phyloP scores from a whole-genome alignment of 2,888 invertebrate genomes.

The Troides aeacus region DNA sequence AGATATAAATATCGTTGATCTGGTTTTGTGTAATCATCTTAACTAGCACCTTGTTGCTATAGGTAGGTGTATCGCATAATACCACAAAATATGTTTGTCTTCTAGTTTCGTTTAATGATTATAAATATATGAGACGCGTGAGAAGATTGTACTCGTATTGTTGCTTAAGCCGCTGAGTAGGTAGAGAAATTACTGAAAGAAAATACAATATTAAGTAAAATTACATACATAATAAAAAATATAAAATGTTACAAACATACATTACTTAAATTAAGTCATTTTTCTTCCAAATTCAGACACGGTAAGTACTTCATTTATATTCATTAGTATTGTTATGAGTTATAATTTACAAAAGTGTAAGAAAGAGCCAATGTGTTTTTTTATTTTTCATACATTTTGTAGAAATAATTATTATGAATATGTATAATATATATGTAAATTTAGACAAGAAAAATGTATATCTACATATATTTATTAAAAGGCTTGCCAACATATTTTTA shows the following conservation, averaged over 20 bases:
- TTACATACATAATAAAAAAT: background rate
- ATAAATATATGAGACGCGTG: too few relatives aligned
- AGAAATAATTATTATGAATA: background rate
- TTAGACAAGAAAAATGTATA: too few relatives aligned
- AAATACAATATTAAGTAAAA: background rate
- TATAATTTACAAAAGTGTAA: background rate
- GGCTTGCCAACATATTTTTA: too few relatives aligned
- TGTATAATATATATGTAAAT: too few relatives aligned
- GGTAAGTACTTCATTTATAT: slow-evolving; percentile 1
- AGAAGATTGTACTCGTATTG: background rate
- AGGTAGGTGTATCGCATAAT: too few relatives aligned
- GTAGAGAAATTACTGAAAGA: background rate
- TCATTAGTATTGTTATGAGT: background rate
- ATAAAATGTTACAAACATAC: background rate
- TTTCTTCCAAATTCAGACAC: slow-evolving; percentile 3
- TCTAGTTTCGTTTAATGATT: too few relatives aligned
- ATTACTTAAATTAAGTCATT: background rate
- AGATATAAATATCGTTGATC: too few relatives aligned
- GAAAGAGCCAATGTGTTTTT: background rate
- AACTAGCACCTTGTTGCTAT: too few relatives aligned
- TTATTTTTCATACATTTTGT: background rate
- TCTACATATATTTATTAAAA: too few relatives aligned
- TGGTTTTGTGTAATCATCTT: too few relatives aligned
- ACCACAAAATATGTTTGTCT: too few relatives aligned
- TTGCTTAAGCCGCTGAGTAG: background rate